A percentile compares a stretch with the other conserved stretches of the same genome.
phyloP scores from a whole-genome alignment of 1,140 invertebrate species.

The Penaeus indicus region DNA sequence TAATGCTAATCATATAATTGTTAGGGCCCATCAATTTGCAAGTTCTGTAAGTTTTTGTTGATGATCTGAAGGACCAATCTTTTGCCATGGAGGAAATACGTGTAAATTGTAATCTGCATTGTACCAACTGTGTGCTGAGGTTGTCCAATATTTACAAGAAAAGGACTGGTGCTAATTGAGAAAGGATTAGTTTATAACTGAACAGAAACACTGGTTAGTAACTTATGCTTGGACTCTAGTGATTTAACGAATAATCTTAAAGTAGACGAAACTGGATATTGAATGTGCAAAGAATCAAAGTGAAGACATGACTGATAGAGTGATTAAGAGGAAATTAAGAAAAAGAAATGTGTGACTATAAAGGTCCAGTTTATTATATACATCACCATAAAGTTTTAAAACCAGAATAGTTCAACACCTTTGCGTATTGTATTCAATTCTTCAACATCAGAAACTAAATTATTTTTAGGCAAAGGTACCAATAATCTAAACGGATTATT shows the following conservation, averaged over 20 bases:
- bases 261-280: too few relatives aligned
- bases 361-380: slow-evolving; percentile 31
- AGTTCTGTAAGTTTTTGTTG: too few relatives aligned
- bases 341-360: slow-evolving; percentile 14
- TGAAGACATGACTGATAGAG: too few relatives aligned
- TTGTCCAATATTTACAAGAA: background rate
- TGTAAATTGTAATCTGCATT: background rate
- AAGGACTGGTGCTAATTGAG: background rate
- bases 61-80: too few relatives aligned
- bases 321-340: slow-evolving; percentile 27
- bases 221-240: too few relatives aligned
- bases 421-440: slow-evolving; percentile 43
- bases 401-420: slow-evolving; percentile 40
- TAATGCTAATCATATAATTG: too few relatives aligned
- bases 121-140: background rate
- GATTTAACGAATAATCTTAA: too few relatives aligned
- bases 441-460: slow-evolving; percentile 23
- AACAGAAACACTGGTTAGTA: background rate
- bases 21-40: too few relatives aligned
- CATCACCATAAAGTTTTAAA: slow-evolving; percentile 28
- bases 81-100: background rate
- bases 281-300: too few relatives aligned
- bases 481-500: slow-evolving; percentile 25
- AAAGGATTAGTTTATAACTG: background rate
- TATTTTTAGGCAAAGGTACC: slow-evolving; percentile 33